A percentile compares a stretch with the other conserved stretches of the same genome.
These are phyloP conservation scores for Plutomurus gul DNA, from an alignment of 1,140 invertebrate genomes.

Conservation along the genomic window DNA sequence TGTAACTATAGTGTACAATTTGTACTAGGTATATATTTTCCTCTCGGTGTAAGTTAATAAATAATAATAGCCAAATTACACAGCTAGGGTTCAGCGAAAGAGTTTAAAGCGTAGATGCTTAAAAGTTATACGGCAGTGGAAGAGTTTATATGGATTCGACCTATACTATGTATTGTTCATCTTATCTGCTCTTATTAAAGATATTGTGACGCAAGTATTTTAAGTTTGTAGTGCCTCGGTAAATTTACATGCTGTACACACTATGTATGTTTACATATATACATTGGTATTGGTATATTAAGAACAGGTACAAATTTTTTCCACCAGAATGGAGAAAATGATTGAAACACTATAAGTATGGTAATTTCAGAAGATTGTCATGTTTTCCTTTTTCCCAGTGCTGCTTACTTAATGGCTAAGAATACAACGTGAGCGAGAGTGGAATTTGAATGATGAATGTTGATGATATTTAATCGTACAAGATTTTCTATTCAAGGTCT, in stretches of 20 bases:
- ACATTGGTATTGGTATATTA: too few species aligned
- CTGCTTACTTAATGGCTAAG: neutral
- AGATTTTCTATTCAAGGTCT: neutral
- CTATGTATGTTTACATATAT: too few species aligned
- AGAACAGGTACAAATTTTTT: too few species aligned
- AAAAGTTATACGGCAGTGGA: too few species aligned
- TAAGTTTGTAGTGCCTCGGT: too few species aligned
- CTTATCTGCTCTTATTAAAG: neutral
- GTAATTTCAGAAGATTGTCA: neutral
- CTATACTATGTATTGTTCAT: too few species aligned
- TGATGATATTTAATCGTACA: constrained; percentile 7
- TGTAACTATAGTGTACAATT: too few species aligned
- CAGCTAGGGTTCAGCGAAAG: neutral
- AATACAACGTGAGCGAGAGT: neutral
- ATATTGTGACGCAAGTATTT: too few species aligned
- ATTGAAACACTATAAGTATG: constrained; percentile 20
- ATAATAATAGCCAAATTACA: constrained; percentile 4
- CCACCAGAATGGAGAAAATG: neutral
- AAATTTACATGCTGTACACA: too few species aligned
- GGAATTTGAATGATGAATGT: neutral
- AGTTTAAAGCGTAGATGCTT: neutral
- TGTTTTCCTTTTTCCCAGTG: neutral
- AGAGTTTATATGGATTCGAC: too few species aligned
- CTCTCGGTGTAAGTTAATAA: too few species aligned
- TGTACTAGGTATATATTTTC: too few species aligned